These are phyloP conservation scores for Beris morrisii DNA, from an alignment of 2,888 invertebrate species.

Conservation along the genomic window DNA sequence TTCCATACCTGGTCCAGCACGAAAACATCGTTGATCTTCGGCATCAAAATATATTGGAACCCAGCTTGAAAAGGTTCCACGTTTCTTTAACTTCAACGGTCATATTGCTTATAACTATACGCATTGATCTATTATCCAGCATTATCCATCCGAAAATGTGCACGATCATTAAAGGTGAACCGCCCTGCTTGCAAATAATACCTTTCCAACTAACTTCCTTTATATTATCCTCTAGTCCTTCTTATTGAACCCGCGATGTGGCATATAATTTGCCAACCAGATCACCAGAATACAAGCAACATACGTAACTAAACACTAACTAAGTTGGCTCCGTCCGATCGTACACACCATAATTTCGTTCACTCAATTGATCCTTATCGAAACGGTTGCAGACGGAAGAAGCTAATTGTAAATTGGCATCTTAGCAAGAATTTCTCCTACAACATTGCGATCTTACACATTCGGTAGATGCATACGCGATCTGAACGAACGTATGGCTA, in stretches of 20 bases:
- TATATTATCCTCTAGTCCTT: neutral
- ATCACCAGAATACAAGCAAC: neutral
- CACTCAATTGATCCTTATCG: neutral
- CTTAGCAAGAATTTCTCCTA: conserved; percentile 36
- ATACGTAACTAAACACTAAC: too few species aligned
- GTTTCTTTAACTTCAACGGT: conserved; percentile 28
- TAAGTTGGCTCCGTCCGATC: neutral
- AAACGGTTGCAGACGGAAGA: conserved; percentile 29
- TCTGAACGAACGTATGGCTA: neutral
- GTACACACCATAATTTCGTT: conserved; percentile 10
- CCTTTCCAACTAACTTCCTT: neutral
- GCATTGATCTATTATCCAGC: too few species aligned
- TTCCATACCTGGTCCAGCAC: too few species aligned
- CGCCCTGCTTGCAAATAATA: conserved; percentile 6
- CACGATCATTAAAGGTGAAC: neutral
- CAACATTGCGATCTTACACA: conserved; percentile 22
- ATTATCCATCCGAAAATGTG: neutral
- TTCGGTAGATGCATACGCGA: neutral
- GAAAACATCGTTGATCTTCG: too few species aligned
- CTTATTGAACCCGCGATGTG: neutral
- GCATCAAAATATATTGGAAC: too few species aligned
- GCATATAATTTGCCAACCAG: neutral
- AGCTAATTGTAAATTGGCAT: conserved; percentile 36
- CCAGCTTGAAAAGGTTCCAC: conserved; percentile 26
- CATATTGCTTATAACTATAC: conserved; percentile 29